A percentile compares a stretch with the other conserved stretches of the same genome.
Conservation (phyloP, 2,888 invertebrate species). For the Selenia dentaria region DNA sequence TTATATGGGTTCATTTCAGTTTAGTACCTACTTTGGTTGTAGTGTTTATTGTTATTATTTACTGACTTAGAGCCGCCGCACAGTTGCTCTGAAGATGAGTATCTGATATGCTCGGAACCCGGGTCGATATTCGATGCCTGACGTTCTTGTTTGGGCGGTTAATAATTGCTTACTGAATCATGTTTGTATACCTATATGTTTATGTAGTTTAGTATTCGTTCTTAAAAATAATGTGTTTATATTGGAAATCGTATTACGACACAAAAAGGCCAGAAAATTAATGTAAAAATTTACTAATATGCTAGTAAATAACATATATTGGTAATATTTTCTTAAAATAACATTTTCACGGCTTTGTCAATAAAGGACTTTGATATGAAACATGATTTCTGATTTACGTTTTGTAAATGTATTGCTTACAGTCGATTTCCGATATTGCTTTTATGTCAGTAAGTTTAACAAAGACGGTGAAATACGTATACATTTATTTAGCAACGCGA, state of each 20-base stretch:
- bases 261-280: constrained; percentile 3
- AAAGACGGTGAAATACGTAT: constrained; percentile 67
- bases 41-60: too few species aligned
- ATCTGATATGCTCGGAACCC: too few species aligned
- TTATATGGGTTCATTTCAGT: too few species aligned
- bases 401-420: constrained; percentile 7
- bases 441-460: constrained; percentile 55
- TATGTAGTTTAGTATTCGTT: too few species aligned
- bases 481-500: constrained; percentile 76
- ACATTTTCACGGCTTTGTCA: not conserved
- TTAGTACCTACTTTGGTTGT: too few species aligned
- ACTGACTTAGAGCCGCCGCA: too few species aligned
- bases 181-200: too few species aligned
- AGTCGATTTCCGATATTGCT: constrained; percentile 43
- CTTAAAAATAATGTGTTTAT: too few species aligned
- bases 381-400: constrained; percentile 1
- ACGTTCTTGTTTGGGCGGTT: too few species aligned
- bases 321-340: not conserved
- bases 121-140: too few species aligned
- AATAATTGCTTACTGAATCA: too few species aligned
- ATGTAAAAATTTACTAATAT: not conserved
- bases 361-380: not conserved
- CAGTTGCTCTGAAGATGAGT: too few species aligned
- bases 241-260: constrained; percentile 3
- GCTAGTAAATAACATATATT: not conserved